Percentiles rank a stretch among this genome's conserved stretches.
These are phyloP conservation scores for Sterna hirundo DNA, from an alignment of 2,113 vertebrate genomes.

Conservation along the genomic window DNA sequence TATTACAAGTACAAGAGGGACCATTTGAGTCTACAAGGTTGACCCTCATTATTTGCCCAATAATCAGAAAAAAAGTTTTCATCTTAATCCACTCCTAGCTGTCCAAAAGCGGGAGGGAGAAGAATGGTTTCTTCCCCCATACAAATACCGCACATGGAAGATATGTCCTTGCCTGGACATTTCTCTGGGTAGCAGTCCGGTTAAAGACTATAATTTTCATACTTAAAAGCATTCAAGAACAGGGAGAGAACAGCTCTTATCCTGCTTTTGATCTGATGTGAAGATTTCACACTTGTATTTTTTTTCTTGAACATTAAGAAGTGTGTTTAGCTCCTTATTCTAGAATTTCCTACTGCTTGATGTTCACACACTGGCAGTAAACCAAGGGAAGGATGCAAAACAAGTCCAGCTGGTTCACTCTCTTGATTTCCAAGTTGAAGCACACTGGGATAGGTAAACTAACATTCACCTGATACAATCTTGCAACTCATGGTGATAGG, in stretches of 20 bases:
- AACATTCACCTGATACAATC: conserved; percentile 93
- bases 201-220: neutral
- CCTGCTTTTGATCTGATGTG: neutral
- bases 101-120: neutral
- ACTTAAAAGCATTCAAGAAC: neutral
- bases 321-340: neutral
- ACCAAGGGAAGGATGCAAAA: neutral
- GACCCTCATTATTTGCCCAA: neutral
- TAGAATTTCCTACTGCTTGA: neutral
- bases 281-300: neutral
- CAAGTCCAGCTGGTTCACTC: neutral
- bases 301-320: neutral
- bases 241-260: neutral
- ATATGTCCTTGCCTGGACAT: neutral
- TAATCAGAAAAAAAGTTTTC: neutral
- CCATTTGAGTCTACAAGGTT: neutral
- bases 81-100: neutral
- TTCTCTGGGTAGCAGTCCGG: neutral
- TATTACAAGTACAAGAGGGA: neutral
- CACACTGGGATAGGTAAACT: neutral
- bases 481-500: conserved; percentile 99
- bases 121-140: neutral
- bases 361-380: neutral
- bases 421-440: neutral
- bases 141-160: neutral